Percentiles rank a stretch among this genome's conserved stretches.
Evolutionary conservation across 64 coral and sea anemone genomes (phyloP).

Genomic region (Exaiptasia diaphana): DNA sequence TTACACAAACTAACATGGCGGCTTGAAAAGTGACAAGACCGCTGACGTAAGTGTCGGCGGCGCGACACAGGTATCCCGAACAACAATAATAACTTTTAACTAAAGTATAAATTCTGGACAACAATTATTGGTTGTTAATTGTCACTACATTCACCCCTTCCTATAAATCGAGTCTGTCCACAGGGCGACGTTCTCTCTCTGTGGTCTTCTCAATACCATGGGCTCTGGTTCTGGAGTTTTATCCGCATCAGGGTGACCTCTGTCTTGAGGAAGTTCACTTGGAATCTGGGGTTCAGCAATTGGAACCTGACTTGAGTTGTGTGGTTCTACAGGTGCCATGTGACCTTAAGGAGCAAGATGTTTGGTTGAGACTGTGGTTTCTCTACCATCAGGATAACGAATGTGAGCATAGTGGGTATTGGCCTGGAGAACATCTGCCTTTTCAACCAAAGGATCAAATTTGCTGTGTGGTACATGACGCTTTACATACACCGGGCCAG

Average conservation of each 20-base stretch:
- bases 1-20: no score
- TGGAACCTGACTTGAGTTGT: not conserved
- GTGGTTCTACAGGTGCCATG: not conserved
- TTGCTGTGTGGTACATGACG: constrained; percentile 26
- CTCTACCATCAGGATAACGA: constrained; percentile 49
- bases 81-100: no score
- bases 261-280: not conserved
- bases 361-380: not conserved
- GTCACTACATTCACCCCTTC: constrained; percentile 49
- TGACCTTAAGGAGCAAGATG: constrained; percentile 24
- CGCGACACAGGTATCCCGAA: no score
- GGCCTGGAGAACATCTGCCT: constrained; percentile 44
- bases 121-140: no score
- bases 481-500: constrained; percentile 13
- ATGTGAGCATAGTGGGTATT: constrained; percentile 60
- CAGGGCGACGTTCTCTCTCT: constrained; percentile 40
- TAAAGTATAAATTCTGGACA: no score
- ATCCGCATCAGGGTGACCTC: not conserved
- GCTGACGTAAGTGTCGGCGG: no score
- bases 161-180: constrained; percentile 48
- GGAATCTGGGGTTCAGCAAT: not conserved
- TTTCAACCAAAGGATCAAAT: constrained; percentile 33
- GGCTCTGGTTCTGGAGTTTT: constrained; percentile 6
- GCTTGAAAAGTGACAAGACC: no score
- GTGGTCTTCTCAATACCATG: constrained; percentile 3